These are phyloP conservation scores for Galago senegalensis DNA, from an alignment of 2,797 vertebrate genomes.

Conservation along the genomic window DNA sequence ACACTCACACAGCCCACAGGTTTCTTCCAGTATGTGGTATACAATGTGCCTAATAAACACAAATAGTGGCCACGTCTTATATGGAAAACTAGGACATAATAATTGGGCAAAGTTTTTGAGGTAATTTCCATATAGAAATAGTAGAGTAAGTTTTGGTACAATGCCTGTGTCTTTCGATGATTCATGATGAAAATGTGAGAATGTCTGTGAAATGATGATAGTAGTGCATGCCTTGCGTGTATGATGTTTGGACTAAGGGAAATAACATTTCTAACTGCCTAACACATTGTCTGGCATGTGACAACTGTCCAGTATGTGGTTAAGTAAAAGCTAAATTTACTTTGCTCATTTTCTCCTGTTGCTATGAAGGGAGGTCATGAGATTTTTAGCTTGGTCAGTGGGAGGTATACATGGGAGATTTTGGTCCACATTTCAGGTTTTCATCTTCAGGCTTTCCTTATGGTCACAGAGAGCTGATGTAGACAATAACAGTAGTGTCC, in stretches of 20 bases:
- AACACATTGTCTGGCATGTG: too few relatives aligned
- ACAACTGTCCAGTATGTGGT: background rate
- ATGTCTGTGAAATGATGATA: background rate
- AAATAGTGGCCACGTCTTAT: background rate
- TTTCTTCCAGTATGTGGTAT: background rate
- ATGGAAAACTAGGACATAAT: background rate
- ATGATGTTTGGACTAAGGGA: background rate
- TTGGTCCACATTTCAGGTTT: background rate
- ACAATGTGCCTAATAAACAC: background rate
- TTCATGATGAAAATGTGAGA: background rate
- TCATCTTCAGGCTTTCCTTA: background rate
- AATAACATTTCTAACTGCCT: background rate
- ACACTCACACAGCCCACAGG: accelerated
- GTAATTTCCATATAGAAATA: background rate
- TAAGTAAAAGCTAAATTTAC: background rate
- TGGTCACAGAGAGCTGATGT: background rate
- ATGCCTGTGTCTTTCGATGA: background rate
- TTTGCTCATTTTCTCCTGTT: background rate
- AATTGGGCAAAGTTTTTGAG: background rate
- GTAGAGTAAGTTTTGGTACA: background rate
- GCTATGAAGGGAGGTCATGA: background rate
- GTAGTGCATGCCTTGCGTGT: background rate
- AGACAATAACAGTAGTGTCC: background rate
- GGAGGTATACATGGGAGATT: background rate
- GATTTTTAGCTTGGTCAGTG: background rate